phyloP scores from a whole-genome alignment of 2,888 invertebrate species.

The Papilio demoleus region DNA sequence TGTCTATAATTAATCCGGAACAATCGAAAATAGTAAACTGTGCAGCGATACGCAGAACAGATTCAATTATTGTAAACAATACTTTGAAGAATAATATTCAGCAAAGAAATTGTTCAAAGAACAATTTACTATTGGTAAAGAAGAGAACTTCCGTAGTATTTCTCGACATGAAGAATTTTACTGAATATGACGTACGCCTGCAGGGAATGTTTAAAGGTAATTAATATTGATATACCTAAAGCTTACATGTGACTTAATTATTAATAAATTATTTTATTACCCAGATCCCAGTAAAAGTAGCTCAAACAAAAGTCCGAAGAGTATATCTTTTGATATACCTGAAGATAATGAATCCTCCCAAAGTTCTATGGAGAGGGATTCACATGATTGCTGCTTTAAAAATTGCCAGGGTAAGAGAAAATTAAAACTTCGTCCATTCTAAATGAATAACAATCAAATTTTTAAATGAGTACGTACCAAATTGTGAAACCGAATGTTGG shows the following conservation, averaged over 20 bases:
- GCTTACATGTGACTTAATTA: not conserved
- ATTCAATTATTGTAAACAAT: constrained; percentile 1
- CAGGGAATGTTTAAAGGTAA: constrained; percentile 14
- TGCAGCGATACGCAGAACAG: not conserved
- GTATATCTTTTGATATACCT: constrained; percentile 14
- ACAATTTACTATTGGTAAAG: not conserved
- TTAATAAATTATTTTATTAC: not conserved
- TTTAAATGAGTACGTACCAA: no score
- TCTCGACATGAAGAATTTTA: not conserved
- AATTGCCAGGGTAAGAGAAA: constrained; percentile 1
- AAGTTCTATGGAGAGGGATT: not conserved
- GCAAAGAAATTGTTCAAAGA: not conserved
- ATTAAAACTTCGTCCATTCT: no score
- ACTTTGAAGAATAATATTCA: not conserved
- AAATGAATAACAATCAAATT: no score
- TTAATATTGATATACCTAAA: not conserved
- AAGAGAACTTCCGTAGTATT: not conserved
- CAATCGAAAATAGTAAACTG: not conserved
- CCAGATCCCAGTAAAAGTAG: constrained; percentile 7
- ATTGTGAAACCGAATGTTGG: no score
- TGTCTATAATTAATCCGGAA: constrained; percentile 14
- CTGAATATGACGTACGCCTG: constrained; percentile 8
- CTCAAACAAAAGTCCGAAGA: not conserved
- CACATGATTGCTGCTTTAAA: not conserved
- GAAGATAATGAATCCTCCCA: constrained; percentile 3